Evolutionary conservation across 2,888 invertebrate species (phyloP).

Genomic region (Platerodrilus igneus): DNA sequence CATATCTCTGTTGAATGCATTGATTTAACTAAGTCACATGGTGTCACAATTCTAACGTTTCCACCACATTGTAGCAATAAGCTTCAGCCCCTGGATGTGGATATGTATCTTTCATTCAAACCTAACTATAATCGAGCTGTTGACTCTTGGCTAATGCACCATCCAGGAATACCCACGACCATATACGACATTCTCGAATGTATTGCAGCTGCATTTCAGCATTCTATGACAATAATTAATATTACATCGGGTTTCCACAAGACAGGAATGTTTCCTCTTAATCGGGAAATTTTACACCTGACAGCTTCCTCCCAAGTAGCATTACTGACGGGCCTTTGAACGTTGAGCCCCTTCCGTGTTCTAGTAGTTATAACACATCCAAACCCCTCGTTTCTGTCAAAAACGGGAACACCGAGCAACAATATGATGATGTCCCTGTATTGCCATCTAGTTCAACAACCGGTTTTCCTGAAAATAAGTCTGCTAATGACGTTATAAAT

Average conservation of each 20-base stretch:
- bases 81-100: constrained; percentile 8
- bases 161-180: constrained; percentile 3
- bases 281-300: constrained; percentile 15
- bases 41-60: constrained; percentile 6
- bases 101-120: constrained; percentile 5
- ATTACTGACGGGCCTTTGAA: constrained; percentile 21
- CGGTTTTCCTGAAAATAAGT: too few relatives aligned
- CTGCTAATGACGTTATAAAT: too few relatives aligned
- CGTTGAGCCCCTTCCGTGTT: too few relatives aligned
- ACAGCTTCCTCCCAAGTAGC: constrained; percentile 14
- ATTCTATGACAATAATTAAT: constrained; percentile 8
- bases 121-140: constrained; percentile 5
- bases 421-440: too few relatives aligned
- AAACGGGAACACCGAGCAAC: too few relatives aligned
- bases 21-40: constrained; percentile 34
- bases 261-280: constrained; percentile 18
- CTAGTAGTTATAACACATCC: too few relatives aligned
- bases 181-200: constrained; percentile 4
- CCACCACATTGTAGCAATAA: constrained; percentile 8
- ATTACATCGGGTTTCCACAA: constrained; percentile 10
- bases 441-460: too few relatives aligned
- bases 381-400: too few relatives aligned
- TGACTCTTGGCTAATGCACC: constrained; percentile 6
- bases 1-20: too few relatives aligned
- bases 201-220: constrained; percentile 5